Conservation (phyloP, 2,797 vertebrate genomes). For the Peromyscus aztecus region DNA sequence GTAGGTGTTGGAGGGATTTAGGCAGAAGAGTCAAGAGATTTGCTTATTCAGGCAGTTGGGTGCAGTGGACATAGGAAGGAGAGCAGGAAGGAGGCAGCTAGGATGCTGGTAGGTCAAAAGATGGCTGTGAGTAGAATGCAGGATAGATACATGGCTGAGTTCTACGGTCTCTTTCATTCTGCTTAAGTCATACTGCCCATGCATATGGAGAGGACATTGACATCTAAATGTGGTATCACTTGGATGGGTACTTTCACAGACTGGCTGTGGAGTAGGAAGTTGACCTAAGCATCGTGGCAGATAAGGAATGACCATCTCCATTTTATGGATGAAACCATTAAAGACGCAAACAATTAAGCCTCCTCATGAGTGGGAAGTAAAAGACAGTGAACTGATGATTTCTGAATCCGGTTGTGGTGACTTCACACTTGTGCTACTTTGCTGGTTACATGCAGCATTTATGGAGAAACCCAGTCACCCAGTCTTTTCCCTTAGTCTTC, state of each 20-base stretch:
- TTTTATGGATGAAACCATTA: neutral
- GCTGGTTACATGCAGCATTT: neutral
- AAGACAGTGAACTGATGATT: neutral
- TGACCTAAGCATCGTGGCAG: neutral
- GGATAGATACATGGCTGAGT: rapidly evolving
- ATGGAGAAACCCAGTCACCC: neutral
- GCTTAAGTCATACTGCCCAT: neutral
- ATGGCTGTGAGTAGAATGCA: neutral
- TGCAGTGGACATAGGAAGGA: neutral
- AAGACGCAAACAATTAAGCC: neutral
- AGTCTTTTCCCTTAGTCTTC: neutral
- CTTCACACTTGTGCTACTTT: neutral
- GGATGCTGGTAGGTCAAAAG: neutral
- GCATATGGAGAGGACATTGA: neutral
- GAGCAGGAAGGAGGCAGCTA: neutral
- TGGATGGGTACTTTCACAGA: neutral
- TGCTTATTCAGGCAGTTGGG: neutral
- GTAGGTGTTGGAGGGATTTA: neutral
- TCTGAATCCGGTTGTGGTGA: neutral
- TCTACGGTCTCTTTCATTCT: neutral
- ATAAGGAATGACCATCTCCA: neutral
- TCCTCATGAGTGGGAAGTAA: neutral
- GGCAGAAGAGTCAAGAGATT: neutral
- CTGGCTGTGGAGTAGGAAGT: neutral
- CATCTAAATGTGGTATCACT: neutral